A percentile compares a stretch with the other conserved stretches of the same genome.
phyloP scores from a whole-genome alignment of 2,888 invertebrate species.

The Drosophila lacicola region DNA sequence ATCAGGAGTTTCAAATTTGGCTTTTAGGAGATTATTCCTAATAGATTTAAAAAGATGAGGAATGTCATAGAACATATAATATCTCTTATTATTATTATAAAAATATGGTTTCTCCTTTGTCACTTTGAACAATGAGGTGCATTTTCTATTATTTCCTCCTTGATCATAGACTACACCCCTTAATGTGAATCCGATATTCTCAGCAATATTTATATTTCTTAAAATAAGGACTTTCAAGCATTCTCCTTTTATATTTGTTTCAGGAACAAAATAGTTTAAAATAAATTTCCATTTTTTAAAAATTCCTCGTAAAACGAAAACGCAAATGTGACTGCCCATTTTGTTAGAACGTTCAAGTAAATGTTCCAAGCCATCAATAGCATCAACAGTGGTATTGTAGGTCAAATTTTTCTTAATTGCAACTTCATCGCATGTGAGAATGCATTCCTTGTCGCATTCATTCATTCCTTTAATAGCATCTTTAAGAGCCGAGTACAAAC shows the following conservation, averaged over 20 bases:
- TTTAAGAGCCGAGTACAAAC: too few species aligned
- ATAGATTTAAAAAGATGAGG: neutral
- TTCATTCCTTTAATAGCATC: too few species aligned
- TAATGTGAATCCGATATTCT: neutral
- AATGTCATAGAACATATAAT: neutral
- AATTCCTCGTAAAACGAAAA: too few species aligned
- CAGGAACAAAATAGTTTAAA: neutral
- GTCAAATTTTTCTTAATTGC: too few species aligned
- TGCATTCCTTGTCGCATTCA: too few species aligned
- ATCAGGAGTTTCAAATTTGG: neutral
- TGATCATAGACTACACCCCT: neutral
- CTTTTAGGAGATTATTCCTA: neutral
- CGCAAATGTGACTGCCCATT: neutral
- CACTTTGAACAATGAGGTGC: too few species aligned
- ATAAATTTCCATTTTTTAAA: too few species aligned
- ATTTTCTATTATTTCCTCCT: neutral
- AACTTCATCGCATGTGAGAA: too few species aligned
- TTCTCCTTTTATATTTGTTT: neutral
- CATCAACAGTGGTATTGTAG: too few species aligned
- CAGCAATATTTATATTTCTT: neutral
- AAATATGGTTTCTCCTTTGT: too few species aligned
- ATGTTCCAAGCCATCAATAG: neutral
- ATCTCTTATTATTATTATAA: neutral
- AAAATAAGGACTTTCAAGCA: too few species aligned
- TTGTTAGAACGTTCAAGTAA: neutral